Base-by-base conservation (phyloP, 2,113 vertebrate genomes). In the Rhombomys opimus region DNA sequence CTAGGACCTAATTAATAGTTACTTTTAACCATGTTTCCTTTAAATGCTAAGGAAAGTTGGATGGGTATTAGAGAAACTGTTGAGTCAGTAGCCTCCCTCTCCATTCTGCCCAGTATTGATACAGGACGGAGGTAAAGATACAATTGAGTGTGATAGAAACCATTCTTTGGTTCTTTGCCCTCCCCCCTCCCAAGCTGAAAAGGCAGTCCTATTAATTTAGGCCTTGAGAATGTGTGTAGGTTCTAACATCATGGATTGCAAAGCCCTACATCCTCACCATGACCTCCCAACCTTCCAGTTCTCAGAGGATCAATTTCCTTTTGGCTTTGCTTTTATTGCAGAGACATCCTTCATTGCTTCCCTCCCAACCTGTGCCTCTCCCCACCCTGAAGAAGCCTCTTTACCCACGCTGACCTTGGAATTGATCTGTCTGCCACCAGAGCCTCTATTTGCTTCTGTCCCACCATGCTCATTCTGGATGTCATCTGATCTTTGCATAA, bases 21-120 rank as follows among this genome's bases (percentile, higher is more conserved):
- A n/a, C 50, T 86, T 96, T 95, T 85, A 94, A 81, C n/a, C 35
- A 86, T 38, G 92, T 86, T 93, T 93, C 52, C 88, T 70, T 92
- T 88, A 91, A 91, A 92, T 91, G 1, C 54, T 70, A 93, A 93
- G 57, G 59, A 91, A 68, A 88, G 93, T 90, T 54, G 32, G 22
- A 15, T 7, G 15, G n/a, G 38, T 90, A 84, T 87, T 68, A 89
- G 54, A 87, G 27, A 91, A 96, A n/a, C 68, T 76, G 32, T 35
- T 95, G 61, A 84, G 14, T 63, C 3, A 17, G 80, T 65, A 89
- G 70, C 23, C 30, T 61, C 54, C 5, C 2, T 22, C 9, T 87
- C 32, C 32, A 65, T 87, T 78, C 25, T 52, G 9, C 57, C 25
- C 7, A 41, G 2, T 61, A 61, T 14, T 86, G 25, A 93, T 46